Conservation (phyloP, 2,797 vertebrate species). For the Bovichtus variegatus region DNA sequence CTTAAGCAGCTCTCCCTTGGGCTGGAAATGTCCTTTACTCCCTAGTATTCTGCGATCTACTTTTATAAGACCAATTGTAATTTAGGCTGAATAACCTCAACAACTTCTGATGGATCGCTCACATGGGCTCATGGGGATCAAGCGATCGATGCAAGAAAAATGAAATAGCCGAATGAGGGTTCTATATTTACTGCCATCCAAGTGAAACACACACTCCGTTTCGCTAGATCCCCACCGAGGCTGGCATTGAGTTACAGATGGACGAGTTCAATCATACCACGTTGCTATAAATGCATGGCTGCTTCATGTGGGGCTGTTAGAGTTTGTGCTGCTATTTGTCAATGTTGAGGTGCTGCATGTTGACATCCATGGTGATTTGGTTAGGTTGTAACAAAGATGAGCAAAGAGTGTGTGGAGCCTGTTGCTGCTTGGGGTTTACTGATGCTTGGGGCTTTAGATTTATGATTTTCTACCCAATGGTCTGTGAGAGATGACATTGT, state of each 20-base stretch:
- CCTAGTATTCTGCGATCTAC: conserved; percentile 54
- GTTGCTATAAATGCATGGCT: background rate
- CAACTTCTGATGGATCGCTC: conserved; percentile 58
- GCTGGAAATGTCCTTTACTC: conserved; percentile 63
- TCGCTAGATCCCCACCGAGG: conserved; percentile 32
- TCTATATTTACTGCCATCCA: conserved; percentile 44
- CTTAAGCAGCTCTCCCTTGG: conserved; percentile 67
- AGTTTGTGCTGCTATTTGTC: conserved; percentile 35
- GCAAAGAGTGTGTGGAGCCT: background rate
- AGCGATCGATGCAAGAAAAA: conserved; percentile 63
- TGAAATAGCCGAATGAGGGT: conserved; percentile 52
- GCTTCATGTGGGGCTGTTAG: background rate
- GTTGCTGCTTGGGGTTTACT: conserved; percentile 13
- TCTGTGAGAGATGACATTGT: background rate
- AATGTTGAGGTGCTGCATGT: conserved; percentile 33
- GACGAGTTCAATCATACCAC: conserved; percentile 30
- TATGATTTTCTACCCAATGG: no score
- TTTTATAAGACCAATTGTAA: conserved; percentile 76
- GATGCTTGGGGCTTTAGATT: conserved; percentile 11
- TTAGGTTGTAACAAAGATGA: background rate
- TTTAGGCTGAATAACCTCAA: conserved; percentile 71
- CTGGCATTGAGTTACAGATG: conserved; percentile 38
- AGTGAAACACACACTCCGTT: conserved; percentile 41
- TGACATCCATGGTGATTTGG: conserved; percentile 42
- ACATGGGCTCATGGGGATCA: conserved; percentile 40